Evolutionary conservation across 2,888 invertebrate genomes (phyloP), one percentile per base, ranked within the genome.

Genomic region (Nasonovia ribisnigri): DNA sequence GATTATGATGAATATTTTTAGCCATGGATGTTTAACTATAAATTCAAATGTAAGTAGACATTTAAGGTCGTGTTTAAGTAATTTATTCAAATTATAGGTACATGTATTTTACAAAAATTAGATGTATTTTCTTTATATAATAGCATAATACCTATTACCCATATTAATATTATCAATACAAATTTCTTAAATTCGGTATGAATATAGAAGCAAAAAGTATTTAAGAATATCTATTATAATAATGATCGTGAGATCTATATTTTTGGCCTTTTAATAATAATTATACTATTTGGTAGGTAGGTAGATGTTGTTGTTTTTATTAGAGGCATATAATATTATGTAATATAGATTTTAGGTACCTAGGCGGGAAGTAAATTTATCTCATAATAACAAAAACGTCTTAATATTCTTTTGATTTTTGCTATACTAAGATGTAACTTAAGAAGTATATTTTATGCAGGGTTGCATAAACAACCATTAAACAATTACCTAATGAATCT

Each of bases 1-100:
- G 95, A 96, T 96, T 84, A 95, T 97, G 94, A 96, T 96, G 94
- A 96, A 96, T 95, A 97, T 97, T 95, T 96, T 97, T 95, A 96
- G 96, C 95, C 96, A 97, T 95, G 97, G 97, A n/a, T 96, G 96
- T 95, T 95, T 96, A 95, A 95, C 96, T 91, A 96, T 95, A 94
- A 95, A 95, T 94, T 95, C 95, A 87, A 95, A 95, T 95, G 96
- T 96, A 95, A 95, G 95, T 95, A 94, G 94, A 84, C 8, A 87
- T 86, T 48, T 43, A 60, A 29, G 42, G 48, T 48, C 36, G 48
- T 92, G 36, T 67, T 67, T 10, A 11, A 1, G 42, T 86, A 46
- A 46, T 86, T 86, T 86, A 86, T 29, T 86, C 0, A 46, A 54
- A 91, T 84, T 77, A n/a, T 84, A n/a, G n/a, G n/a, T n/a, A 46